Conservation (phyloP, 2,888 invertebrate species). For the Tetrapedia diversipes region DNA sequence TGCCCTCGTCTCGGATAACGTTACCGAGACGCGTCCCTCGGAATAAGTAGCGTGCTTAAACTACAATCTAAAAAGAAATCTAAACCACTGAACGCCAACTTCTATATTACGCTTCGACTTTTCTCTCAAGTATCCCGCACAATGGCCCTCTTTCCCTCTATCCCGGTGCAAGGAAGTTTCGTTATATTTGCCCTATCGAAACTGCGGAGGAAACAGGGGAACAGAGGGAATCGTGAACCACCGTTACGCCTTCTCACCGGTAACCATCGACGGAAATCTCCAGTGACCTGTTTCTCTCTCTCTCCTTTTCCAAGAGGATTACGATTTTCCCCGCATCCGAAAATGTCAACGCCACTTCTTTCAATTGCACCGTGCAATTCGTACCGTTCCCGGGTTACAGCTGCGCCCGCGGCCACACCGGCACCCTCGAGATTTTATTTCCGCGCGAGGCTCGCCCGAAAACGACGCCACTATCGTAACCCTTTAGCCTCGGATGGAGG, state of each 20-base stretch:
- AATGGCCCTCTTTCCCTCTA: not conserved
- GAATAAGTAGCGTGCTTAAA: not conserved
- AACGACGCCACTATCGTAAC: conserved; percentile 50
- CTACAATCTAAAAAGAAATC: not conserved
- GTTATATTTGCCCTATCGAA: not conserved
- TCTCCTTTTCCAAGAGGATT: not conserved
- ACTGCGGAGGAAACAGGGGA: not conserved
- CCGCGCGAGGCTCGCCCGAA: conserved; percentile 19
- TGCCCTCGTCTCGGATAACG: no score
- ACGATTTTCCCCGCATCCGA: conserved; percentile 15
- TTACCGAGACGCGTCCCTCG: not conserved
- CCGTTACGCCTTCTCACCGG: not conserved
- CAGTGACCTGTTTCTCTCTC: not conserved
- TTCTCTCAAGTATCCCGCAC: not conserved
- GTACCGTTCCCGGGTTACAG: conserved; percentile 26
- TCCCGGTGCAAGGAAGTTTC: no score
- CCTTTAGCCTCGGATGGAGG: conserved; percentile 31
- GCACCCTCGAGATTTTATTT: conserved; percentile 41
- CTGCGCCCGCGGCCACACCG: not conserved
- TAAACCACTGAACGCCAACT: not conserved
- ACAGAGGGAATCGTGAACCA: not conserved
- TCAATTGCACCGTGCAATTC: conserved; percentile 32
- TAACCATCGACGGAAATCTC: not conserved
- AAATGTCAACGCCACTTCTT: conserved; percentile 35
- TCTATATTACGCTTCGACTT: not conserved